Conservation (phyloP, 1,140 invertebrate genomes). For the Augochlora pura region DNA sequence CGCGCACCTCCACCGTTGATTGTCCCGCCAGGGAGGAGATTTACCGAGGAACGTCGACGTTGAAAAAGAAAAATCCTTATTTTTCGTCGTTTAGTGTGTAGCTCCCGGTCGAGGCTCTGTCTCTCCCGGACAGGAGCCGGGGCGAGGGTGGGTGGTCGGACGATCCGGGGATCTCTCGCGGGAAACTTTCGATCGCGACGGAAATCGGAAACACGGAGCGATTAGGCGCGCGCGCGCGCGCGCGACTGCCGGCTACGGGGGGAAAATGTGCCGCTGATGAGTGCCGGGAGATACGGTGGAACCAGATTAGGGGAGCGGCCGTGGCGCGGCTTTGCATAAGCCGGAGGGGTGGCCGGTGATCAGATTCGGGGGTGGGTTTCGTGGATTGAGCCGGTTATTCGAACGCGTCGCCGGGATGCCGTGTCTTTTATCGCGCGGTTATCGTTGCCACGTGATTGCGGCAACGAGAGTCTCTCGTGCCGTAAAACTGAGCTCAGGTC, state of each 20-base stretch:
- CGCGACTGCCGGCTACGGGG: too few species aligned
- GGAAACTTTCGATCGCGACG: too few species aligned
- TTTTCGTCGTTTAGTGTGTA: background rate
- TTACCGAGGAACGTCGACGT: slow-evolving; percentile 48
- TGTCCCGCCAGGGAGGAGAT: slow-evolving; percentile 40
- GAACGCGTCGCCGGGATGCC: slow-evolving; percentile 1
- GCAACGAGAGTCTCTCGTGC: slow-evolving; percentile 37
- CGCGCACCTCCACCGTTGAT: slow-evolving; percentile 55
- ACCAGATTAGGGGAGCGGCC: background rate
- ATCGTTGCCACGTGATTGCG: slow-evolving; percentile 26
- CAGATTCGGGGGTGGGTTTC: slow-evolving; percentile 24
- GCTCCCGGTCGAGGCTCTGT: background rate
- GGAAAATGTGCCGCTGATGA: too few species aligned
- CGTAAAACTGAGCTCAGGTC: slow-evolving; percentile 40
- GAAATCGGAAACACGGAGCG: too few species aligned
- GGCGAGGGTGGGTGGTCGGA: too few species aligned
- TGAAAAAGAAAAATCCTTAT: background rate
- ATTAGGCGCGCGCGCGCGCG: too few species aligned
- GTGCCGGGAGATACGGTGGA: background rate
- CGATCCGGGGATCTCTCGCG: too few species aligned
- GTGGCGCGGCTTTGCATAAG: background rate
- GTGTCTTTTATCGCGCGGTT: slow-evolving; percentile 43
- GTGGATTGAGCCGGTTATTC: background rate
- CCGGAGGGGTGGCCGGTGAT: background rate
- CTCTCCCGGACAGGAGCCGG: too few species aligned